Evolutionary conservation across 2,888 invertebrate species (phyloP), one percentile per base, ranked within the genome.

Genomic region (Archips xylosteana): DNA sequence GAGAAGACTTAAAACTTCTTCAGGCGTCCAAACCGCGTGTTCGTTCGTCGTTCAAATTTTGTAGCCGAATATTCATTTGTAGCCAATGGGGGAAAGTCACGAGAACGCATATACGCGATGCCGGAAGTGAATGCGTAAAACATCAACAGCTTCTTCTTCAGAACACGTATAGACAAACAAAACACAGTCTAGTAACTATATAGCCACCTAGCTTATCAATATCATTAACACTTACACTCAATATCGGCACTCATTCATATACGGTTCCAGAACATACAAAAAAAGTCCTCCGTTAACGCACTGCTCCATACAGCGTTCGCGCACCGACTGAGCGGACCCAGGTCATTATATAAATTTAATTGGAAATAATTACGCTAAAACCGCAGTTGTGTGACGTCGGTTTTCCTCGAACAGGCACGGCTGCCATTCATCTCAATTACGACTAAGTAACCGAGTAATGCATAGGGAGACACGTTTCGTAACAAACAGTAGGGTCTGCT

Each of bases 351-450:
- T 89, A 85, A 87, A 89, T 85, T 89, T 90, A 92, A 92, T 92
- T 89, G 88, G 75, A 85, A 83, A 86, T 89, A 90, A 91, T 91
- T 88, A 85, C 88, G 87, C 83, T 84, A 87, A 89, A 87, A 89
- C 87, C 88, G 84, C 88, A 85, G 76, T 80, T 75, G 83, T 89
- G 91, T 89, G 89, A 86, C 75, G 76, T 79, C 80, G 78, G 76
- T 79, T 70, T 89, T 85, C 86, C 78, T 77, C 83, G 87, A 85
- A 88, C 74, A 74, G 76, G 83, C 80, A 82, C 81, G 78, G 81
- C 84, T 78, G 83, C 81, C 83, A 84, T 91, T 85, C 85, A 85
- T 91, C 85, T 87, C 83, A 86, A 90, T 91, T 90, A 89, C 77
- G 78, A 75, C 83, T 85, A 82, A 81, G 81, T 76, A 78, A 76